Base-by-base conservation (phyloP, 53 echinoderm and acorn worm genomes). In the Arbacia lixula region DNA sequence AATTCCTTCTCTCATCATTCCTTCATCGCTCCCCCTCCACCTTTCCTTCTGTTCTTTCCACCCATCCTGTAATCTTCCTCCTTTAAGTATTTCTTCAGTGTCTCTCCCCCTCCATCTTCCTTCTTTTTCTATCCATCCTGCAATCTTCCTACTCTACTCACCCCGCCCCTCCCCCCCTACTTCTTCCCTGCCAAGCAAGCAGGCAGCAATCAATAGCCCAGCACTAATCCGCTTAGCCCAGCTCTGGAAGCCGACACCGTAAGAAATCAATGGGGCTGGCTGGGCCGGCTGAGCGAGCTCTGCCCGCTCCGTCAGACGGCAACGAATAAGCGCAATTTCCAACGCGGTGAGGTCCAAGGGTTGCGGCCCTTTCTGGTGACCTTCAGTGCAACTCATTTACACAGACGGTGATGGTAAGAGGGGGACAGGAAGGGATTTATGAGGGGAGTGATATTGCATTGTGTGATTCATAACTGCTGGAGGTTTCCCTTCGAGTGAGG, bases 221-320 rank as follows among this genome's bases (percentile, higher is more conserved):
- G 30, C 72, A 72, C 72, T 72, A 72, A 72, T 72, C 72, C 49
- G 72, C 72, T 72, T 72, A 72, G 72, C 72, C 49, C 72, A 42
- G 42, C 72, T 72, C 39, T 30, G 72, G 43, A 72, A 72, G 72
- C 72, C 46, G 72, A 72, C 41, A 72, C 72, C 72, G 49, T 72
- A 42, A 72, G 72, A 72, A 72, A 72, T 72, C 72, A 72, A 72
- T 72, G 72, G 72, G 72, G 72, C 72, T 72, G 72, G 72, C 72
- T 72, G 50, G 29, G 28, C 49, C n/a, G n/a, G n/a, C n/a, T n/a
- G n/a, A n/a, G n/a, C n/a, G n/a, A n/a, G n/a, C n/a, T n/a, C n/a
- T n/a, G n/a, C n/a, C n/a, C n/a, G n/a, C n/a, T n/a, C 72, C 42
- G 50, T 72, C 72, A 72, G 72, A 72, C 72, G 41, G 72, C 49